Percentiles rank a stretch among this genome's conserved stretches.
phyloP scores from a whole-genome alignment of 2,888 invertebrate genomes.

The Mycogona germanica region DNA sequence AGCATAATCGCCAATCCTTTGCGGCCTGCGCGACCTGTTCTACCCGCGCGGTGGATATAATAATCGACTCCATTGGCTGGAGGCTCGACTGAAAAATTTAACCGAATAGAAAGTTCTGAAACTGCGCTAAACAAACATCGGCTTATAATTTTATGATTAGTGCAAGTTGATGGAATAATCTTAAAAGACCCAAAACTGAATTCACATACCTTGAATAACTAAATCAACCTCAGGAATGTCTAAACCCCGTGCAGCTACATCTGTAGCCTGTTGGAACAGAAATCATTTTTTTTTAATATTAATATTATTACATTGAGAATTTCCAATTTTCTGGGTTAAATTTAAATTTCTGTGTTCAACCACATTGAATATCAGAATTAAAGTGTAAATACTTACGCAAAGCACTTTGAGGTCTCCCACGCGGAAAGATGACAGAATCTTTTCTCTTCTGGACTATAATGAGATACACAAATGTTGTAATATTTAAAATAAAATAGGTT shows the following conservation, averaged over 20 bases:
- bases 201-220: constrained; percentile 13
- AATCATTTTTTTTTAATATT: neutral
- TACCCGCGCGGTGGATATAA: constrained; percentile 13
- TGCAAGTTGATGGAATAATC: neutral
- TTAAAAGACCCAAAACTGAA: neutral
- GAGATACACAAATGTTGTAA: neutral
- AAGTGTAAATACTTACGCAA: constrained; percentile 13
- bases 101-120: neutral
- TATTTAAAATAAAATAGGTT: neutral
- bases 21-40: constrained; percentile 15
- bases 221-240: constrained; percentile 17
- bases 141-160: neutral
- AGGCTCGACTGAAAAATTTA: constrained; percentile 11
- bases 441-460: constrained; percentile 4
- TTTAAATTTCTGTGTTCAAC: neutral
- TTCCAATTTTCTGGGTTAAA: neutral
- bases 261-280: constrained; percentile 14
- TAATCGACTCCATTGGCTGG: constrained; percentile 15
- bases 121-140: neutral
- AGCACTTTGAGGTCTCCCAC: constrained; percentile 7
- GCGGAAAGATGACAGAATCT: constrained; percentile 9
- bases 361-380: neutral
- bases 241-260: constrained; percentile 17
- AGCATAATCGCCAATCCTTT: constrained; percentile 14
- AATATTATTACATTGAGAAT: neutral